Base-by-base conservation (phyloP, 2,888 invertebrate species). In the Elgonia sp. region DNA sequence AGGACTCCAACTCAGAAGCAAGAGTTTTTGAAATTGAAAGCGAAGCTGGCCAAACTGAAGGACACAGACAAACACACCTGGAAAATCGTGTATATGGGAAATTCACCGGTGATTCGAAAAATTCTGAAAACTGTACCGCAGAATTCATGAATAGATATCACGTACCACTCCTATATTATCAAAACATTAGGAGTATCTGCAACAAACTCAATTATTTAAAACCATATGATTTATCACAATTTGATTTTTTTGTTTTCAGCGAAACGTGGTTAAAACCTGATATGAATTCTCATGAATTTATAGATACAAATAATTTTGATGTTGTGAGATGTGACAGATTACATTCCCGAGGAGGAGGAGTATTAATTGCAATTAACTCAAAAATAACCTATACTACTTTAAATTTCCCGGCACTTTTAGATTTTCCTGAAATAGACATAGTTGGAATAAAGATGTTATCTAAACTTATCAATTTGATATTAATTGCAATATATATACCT, bases 211-310 rank as follows among this genome's bases (percentile, higher is more conserved):
- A 14, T 63, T 39, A 6, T 8, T 20, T n/a, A 8, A 29, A 29
- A 29, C 29, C 1, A 29, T 29, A 29, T 29, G 29, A 29, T 29
- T 29, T 29, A 29, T 29, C 29, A 29, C 29, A 29, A 29, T 29
- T 29, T 29, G 29, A 29, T 29, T 29, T 29, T 29, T 5, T 63
- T 63, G n/a, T 63, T 2, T 16, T 63, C 16, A n/a, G n/a, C 10
- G 63, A 63, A 39, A 63, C 63, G 12, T 63, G 37, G 63, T n/a
- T 63, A 20, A 63, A 63, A 63, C 14, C 63, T 9, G 14, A 63
- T 39, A 39, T 63, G 5, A 8, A 12, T 9, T 37, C 37, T 39
- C 14, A 39, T 14, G 63, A 63, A 16, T 63, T 63, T 63, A 63
- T 63, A n/a, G 39, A 63, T 63, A 63, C 20, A 2, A 14, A 7